Percentiles rank a stretch among this genome's conserved stretches.
phyloP scores from a whole-genome alignment of 1,140 invertebrate genomes.

The Ridgeia piscesae region DNA sequence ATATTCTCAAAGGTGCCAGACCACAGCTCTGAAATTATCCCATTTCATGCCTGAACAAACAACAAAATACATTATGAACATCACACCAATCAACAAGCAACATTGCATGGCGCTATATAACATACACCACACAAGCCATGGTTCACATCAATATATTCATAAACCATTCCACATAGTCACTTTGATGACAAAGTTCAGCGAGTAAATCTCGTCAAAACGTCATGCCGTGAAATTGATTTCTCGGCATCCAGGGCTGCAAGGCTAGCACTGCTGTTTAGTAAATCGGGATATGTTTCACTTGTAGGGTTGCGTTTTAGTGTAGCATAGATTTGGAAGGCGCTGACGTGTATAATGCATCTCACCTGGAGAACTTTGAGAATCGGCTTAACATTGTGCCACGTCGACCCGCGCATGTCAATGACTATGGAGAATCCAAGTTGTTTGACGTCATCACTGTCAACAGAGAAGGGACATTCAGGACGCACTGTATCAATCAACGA shows the following conservation, averaged over 20 bases:
- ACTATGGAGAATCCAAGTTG: conserved; percentile 90
- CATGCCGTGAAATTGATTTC: not conserved
- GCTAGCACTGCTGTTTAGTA: not conserved
- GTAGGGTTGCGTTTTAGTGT: not conserved
- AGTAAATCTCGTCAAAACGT: not conserved
- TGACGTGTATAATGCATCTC: conserved; percentile 36
- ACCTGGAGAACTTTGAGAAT: conserved; percentile 89
- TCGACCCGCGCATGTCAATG: conserved; percentile 87
- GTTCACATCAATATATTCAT: not conserved
- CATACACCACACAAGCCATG: not conserved
- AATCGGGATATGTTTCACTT: not conserved
- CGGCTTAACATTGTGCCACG: conserved; percentile 94
- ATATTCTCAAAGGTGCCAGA: too few relatives aligned
- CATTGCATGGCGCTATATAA: not conserved
- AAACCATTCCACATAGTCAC: not conserved
- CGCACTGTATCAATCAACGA: not conserved
- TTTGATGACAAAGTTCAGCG: not conserved
- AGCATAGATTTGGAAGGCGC: not conserved
- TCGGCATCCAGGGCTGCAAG: not conserved
- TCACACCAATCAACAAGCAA: not conserved
- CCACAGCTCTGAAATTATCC: not conserved
- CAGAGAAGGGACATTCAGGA: not conserved
- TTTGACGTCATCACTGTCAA: conserved; percentile 79
- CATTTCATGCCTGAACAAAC: not conserved
- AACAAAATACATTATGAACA: not conserved